Evolutionary conservation across 2,888 invertebrate species (phyloP).

Genomic region (Macrostomum cliftonense): DNA sequence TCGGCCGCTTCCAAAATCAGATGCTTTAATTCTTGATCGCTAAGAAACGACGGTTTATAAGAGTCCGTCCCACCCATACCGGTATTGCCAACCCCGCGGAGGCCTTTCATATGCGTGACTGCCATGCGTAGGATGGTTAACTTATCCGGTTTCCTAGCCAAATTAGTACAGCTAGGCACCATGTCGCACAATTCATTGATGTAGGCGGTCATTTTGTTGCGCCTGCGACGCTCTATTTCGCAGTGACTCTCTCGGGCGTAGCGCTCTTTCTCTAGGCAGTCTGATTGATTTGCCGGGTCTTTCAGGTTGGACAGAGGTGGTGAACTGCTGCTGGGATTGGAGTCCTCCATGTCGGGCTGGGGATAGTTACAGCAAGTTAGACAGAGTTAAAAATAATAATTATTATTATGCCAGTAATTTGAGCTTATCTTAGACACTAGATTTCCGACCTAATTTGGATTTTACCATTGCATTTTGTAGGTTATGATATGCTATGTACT

Average conservation of each 20-base stretch:
- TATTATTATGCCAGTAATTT: too few relatives aligned
- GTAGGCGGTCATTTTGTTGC: constrained; percentile 98
- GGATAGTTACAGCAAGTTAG: too few relatives aligned
- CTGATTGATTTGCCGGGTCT: too few relatives aligned
- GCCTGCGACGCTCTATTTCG: constrained; percentile 82
- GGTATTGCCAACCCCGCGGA: constrained; percentile 88
- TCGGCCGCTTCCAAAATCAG: constrained; percentile 94
- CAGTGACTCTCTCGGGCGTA: constrained; percentile 72
- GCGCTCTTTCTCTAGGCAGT: too few relatives aligned
- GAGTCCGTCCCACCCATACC: constrained; percentile 58
- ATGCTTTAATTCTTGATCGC: constrained; percentile 95
- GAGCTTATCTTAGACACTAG: too few relatives aligned
- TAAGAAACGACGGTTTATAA: constrained; percentile 92
- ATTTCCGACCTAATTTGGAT: too few relatives aligned
- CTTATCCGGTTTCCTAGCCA: constrained; percentile 92
- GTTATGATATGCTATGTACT: too few relatives aligned
- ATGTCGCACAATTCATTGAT: constrained; percentile 95
- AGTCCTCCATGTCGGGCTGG: too few relatives aligned
- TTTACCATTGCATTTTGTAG: too few relatives aligned
- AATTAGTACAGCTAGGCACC: constrained; percentile 90
- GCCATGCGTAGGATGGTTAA: constrained; percentile 93
- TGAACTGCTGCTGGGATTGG: too few relatives aligned
- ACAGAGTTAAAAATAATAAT: too few relatives aligned
- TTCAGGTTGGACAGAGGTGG: too few relatives aligned
- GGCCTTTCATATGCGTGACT: constrained; percentile 90